Percentiles rank a stretch among this genome's conserved stretches.
phyloP scores from a whole-genome alignment of 2,888 invertebrate species.

The Pyralis farinalis region DNA sequence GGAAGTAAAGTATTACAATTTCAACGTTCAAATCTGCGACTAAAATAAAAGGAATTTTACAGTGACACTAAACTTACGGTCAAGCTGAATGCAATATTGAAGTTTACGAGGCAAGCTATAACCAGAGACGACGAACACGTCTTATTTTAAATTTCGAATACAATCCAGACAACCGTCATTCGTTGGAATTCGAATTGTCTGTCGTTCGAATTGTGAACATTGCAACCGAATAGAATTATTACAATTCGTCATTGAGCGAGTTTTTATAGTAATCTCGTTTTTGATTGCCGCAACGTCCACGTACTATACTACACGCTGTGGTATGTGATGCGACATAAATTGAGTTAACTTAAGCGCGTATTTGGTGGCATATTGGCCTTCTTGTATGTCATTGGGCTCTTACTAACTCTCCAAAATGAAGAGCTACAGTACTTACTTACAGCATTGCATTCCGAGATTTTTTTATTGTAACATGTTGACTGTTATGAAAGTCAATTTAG shows the following conservation, averaged over 20 bases:
- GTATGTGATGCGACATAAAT: too few relatives aligned
- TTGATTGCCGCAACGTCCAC: too few relatives aligned
- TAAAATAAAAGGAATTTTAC: slow-evolving; percentile 26
- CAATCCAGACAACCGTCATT: slow-evolving; percentile 34
- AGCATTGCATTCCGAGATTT: too few relatives aligned
- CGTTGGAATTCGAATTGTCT: slow-evolving; percentile 36
- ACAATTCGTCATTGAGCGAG: slow-evolving; percentile 28
- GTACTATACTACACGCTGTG: too few relatives aligned
- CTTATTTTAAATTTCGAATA: slow-evolving; percentile 31
- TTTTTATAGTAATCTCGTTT: slow-evolving; percentile 41
- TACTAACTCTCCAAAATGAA: too few relatives aligned
- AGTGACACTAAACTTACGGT: slow-evolving; percentile 23
- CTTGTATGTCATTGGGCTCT: too few relatives aligned
- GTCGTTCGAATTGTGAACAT: slow-evolving; percentile 32
- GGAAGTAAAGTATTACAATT: slow-evolving; percentile 11
- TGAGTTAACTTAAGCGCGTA: too few relatives aligned
- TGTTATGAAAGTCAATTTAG: too few relatives aligned
- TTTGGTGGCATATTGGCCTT: too few relatives aligned
- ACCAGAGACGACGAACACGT: slow-evolving; percentile 21
- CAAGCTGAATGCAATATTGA: slow-evolving; percentile 27
- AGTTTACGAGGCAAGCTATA: slow-evolving; percentile 35
- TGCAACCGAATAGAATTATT: slow-evolving; percentile 10
- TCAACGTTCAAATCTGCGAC: slow-evolving; percentile 21
- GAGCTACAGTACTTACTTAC: too few relatives aligned
- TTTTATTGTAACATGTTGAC: too few relatives aligned